Conservation (phyloP, 2,797 vertebrate genomes). For the Rhodeus uyekii region DNA sequence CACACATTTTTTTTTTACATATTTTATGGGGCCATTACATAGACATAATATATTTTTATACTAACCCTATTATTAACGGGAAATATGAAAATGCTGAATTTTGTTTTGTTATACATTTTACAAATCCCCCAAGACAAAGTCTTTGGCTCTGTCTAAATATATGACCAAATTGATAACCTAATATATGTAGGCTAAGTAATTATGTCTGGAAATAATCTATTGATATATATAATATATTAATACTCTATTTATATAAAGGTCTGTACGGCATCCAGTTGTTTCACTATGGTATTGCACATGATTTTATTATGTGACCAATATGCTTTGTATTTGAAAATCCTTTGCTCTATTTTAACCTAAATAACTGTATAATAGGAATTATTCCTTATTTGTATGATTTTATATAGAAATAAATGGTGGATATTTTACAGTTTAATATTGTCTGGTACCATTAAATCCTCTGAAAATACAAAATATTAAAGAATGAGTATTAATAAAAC, state of each 20-base stretch:
- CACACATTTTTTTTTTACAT: no score
- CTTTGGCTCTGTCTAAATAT: background rate
- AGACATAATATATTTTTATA: no score
- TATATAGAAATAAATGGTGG: background rate
- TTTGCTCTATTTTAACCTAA: background rate
- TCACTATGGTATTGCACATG: background rate
- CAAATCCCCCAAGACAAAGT: no score
- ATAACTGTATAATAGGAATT: no score
- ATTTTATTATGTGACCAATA: background rate
- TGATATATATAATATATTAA: no score
- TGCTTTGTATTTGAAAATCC: background rate
- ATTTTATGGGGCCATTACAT: no score
- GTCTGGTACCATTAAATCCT: background rate
- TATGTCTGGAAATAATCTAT: background rate
- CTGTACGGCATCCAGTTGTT: background rate
- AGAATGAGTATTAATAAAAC: background rate
- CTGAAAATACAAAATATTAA: background rate
- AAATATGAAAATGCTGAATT: background rate
- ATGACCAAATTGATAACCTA: no score
- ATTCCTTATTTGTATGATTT: background rate
- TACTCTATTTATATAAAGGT: background rate
- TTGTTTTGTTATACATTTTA: background rate
- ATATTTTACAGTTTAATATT: background rate
- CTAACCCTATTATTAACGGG: no score
- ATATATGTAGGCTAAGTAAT: background rate